Percentiles rank a stretch among this genome's conserved stretches.
Evolutionary conservation across 2,113 vertebrate genomes (phyloP).

Genomic region (Poeciliopsis turrubarensis): DNA sequence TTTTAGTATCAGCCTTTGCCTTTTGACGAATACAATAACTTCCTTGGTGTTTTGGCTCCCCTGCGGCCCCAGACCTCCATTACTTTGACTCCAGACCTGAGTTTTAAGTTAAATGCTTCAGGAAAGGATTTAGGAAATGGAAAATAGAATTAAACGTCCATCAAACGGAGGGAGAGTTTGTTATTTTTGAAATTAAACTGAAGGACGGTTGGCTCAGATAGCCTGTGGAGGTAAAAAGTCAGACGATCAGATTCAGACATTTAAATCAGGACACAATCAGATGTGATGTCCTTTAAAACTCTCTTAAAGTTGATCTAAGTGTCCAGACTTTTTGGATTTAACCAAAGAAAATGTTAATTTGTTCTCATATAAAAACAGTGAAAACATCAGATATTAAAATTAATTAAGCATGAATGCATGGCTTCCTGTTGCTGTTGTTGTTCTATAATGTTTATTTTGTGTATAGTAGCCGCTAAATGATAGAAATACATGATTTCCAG

Average conservation of each 20-base stretch:
- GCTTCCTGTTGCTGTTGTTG: background rate
- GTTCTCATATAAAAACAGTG: background rate
- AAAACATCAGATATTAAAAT: background rate
- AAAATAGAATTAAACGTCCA: background rate
- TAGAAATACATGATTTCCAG: no score
- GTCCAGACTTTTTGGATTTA: background rate
- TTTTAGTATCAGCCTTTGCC: constrained; percentile 37
- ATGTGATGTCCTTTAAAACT: background rate
- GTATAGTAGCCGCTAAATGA: no score
- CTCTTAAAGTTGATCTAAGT: background rate
- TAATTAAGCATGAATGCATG: background rate
- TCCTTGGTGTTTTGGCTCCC: constrained; percentile 32
- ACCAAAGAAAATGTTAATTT: background rate
- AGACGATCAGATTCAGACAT: background rate
- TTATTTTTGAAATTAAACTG: background rate
- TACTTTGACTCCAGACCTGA: constrained; percentile 14
- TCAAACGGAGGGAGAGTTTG: background rate
- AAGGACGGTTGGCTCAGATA: background rate
- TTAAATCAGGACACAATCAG: background rate
- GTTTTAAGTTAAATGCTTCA: constrained; percentile 11
- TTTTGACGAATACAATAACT: constrained; percentile 42
- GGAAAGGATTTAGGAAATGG: constrained; percentile 1
- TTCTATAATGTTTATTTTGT: background rate
- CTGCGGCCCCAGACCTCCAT: constrained; percentile 31
- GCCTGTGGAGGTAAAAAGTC: background rate